phyloP scores from a whole-genome alignment of 2,888 invertebrate species.

The Buathra laborator region DNA sequence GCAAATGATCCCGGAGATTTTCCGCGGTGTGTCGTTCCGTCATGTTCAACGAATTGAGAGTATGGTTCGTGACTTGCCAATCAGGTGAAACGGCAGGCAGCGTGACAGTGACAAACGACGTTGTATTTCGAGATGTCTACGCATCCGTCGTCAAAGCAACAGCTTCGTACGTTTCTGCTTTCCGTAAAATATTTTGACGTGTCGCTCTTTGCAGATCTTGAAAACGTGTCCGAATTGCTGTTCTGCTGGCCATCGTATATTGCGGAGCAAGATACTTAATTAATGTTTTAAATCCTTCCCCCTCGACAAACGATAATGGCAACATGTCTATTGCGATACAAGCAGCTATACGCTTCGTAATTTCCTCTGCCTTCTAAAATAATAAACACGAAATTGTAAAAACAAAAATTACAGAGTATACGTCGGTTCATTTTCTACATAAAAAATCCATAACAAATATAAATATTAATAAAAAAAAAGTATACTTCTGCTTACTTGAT shows the following conservation, averaged over 20 bases:
- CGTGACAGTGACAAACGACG: conserved; percentile 53
- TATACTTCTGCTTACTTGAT: no score
- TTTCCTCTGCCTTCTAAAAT: conserved; percentile 2
- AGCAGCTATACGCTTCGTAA: conserved; percentile 6
- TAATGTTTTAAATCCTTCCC: no score
- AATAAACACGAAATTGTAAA: not conserved
- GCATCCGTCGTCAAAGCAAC: conserved; percentile 62
- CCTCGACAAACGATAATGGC: not conserved
- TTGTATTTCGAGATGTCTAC: conserved; percentile 47
- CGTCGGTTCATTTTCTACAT: no score
- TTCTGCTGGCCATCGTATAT: no score
- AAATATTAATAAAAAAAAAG: no score
- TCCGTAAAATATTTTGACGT: not conserved
- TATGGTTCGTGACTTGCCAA: conserved; percentile 46
- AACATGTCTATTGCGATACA: conserved; percentile 4
- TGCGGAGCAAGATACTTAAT: no score
- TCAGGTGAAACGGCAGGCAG: conserved; percentile 39
- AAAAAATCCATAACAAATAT: no score
- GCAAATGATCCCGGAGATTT: conserved; percentile 37
- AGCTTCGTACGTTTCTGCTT: not conserved
- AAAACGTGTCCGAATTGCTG: no score
- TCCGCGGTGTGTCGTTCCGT: conserved; percentile 54
- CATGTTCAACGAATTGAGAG: conserved; percentile 48
- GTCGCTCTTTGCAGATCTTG: conserved; percentile 2
- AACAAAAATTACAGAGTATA: no score